Conservation (phyloP, 2,888 invertebrate species). For the Epistrophella euchroma region DNA sequence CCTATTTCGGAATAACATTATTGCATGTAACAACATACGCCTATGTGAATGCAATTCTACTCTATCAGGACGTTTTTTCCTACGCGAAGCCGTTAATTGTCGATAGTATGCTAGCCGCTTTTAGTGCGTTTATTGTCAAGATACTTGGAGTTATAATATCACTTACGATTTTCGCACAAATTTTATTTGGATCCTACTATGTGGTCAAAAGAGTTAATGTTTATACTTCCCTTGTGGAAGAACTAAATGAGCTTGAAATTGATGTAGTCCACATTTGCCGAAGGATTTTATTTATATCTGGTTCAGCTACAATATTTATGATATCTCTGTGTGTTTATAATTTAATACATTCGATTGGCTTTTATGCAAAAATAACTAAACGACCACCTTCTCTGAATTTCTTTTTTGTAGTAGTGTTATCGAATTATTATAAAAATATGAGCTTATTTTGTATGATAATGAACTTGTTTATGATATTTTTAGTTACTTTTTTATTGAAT, state of each 20-base stretch:
- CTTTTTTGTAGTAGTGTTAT: slow-evolving; percentile 75
- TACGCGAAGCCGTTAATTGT: slow-evolving; percentile 77
- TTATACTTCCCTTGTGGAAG: slow-evolving; percentile 66
- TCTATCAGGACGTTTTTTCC: slow-evolving; percentile 67
- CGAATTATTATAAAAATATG: slow-evolving; percentile 77
- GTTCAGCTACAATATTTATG: neutral
- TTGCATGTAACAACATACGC: slow-evolving; percentile 71
- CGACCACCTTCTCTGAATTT: slow-evolving; percentile 67
- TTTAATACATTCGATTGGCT: slow-evolving; percentile 77
- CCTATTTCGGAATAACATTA: slow-evolving; percentile 47
- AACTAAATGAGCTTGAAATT: slow-evolving; percentile 67
- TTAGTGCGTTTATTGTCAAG: slow-evolving; percentile 75
- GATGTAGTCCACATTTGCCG: slow-evolving; percentile 67
- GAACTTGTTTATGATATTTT: slow-evolving; percentile 70
- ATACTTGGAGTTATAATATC: slow-evolving; percentile 75
- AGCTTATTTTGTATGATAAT: slow-evolving; percentile 74
- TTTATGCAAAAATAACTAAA: slow-evolving; percentile 75
- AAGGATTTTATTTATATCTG: slow-evolving; percentile 52
- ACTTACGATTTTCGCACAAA: slow-evolving; percentile 61
- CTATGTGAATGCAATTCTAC: slow-evolving; percentile 76
- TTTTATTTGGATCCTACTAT: slow-evolving; percentile 46
- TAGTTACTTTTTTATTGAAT: slow-evolving; percentile 74
- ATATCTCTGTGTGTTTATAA: slow-evolving; percentile 49
- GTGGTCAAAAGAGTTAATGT: slow-evolving; percentile 66
- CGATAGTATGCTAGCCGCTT: slow-evolving; percentile 61